Evolutionary conservation across 2,888 invertebrate species (phyloP), one percentile per base, ranked within the genome.

Genomic region (Epirrita christyi): DNA sequence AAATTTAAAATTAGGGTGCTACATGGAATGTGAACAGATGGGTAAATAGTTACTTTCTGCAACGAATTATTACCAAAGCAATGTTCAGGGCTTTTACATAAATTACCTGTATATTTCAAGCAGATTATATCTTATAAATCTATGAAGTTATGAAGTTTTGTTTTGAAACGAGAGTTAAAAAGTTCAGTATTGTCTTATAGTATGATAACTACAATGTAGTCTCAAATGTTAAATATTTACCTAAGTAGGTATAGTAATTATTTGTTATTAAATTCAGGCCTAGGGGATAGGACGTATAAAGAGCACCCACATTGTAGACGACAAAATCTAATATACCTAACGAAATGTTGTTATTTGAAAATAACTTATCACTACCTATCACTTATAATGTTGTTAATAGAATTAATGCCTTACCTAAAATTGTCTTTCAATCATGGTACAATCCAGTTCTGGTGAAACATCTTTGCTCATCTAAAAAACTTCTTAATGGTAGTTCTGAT

Each of bases 141-240:
- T 79, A 78, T 72, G 74, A 77, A 78, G 79, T 74, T 79, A 83
- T 75, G 27, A 45, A 36, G 44, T 41, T 48, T 55, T 46, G 28
- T 50, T 56, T 54, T 37, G 37, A 36, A 55, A 51, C 50, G 15
- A 41, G 55, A 52, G 57, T 48, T 49, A 64, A 64, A n/a, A 64
- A 67, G 67, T 64, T 51, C 67, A 67, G 67, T 64, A 67, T 13
- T 34, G 29, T 41, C 27, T 36, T 44, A 48, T 34, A 21, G 10
- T 21, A n/a, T 21, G 32, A 21, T 32, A 32, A 7, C 32, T 5
- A 32, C 38, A 32, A 52, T 44, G 21, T 38, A 42, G 36, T 40
- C 38, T 36, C 29, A 54, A 51, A 44, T 27, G 38, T 52, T 38
- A 38, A 14, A 14, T 38, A 14, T 6, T 7, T 7, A 32, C 14